Base-by-base conservation (phyloP, 2,888 invertebrate species). In the Teinopalpus imperialis region DNA sequence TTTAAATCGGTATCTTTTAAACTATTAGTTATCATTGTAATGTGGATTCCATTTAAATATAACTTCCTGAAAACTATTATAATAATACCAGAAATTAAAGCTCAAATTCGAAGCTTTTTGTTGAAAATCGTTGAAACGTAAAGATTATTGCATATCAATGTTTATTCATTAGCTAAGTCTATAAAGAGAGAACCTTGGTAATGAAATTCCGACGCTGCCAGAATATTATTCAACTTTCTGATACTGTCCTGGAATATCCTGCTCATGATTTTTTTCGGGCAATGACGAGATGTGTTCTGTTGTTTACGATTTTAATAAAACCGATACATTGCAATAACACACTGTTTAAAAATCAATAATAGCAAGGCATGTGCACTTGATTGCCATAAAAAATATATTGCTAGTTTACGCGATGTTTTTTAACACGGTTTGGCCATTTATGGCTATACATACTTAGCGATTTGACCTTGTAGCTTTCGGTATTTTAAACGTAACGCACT, bases 401-500 rank as follows among this genome's bases (percentile, higher is more conserved):
- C 3, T 13, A 30, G 1, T 18, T 30, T 42, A 14, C 26, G 18
- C 24, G 14, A n/a, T 3, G 18, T 30, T 24, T 16, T 14, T 36
- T 36, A 13, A 10, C 30, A 21, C 12, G 12, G 9, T 31, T 9
- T 23, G 12, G 10, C 18, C 23, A 29, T 36, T 29, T 43, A 34
- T 26, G 34, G 6, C 14, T 21, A 3, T 34, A 12, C 23, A 16
- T 7, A 18, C 10, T 24, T 37, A 14, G 31, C 9, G 27, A 3
- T 26, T 14, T 16, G 26, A 23, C 35, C 29, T 43, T 43, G 44
- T 9, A 10, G 12, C 31, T 26, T 32, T 31, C 21, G 23, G 16
- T 29, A 14, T 36, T 44, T 37, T 32, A 31, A 31, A 42, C 18
- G 31, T n/a, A 24, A 37, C 9, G 16, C 31, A 18, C 26, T 26